Evolutionary conservation across 2,797 vertebrate species (phyloP).

Genomic region (Rhincodon typus): DNA sequence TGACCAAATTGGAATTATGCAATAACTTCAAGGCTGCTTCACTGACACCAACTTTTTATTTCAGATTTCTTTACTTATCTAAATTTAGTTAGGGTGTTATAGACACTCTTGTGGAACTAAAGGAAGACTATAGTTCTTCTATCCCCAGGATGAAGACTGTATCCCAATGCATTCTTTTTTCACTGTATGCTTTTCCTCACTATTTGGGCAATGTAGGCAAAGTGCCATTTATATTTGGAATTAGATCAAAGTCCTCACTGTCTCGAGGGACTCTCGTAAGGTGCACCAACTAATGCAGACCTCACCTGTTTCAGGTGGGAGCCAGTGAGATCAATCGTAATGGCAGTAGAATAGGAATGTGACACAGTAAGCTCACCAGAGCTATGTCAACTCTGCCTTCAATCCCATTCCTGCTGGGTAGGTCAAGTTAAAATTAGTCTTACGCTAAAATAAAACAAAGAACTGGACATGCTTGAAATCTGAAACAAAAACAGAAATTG

Average conservation of each 20-base stretch:
- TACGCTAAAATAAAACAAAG: no score
- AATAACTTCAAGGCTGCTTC: no score
- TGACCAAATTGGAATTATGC: no score
- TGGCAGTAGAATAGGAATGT: background rate
- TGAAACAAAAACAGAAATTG: no score
- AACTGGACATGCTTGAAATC: no score
- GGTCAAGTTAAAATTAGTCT: background rate
- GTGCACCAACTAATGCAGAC: background rate
- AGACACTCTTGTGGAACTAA: no score
- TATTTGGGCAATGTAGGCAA: background rate
- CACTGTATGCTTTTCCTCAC: background rate
- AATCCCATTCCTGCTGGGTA: background rate
- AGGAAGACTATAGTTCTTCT: background rate
- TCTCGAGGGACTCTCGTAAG: background rate
- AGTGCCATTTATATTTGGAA: background rate
- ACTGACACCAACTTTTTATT: no score
- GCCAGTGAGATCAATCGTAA: background rate
- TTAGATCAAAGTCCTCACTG: background rate
- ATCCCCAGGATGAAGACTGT: background rate
- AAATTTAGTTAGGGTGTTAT: background rate
- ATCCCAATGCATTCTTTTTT: background rate
- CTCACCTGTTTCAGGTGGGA: background rate
- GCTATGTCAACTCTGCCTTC: background rate
- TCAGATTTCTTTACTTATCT: no score
- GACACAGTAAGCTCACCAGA: background rate